Evolutionary conservation across 2,797 vertebrate species (phyloP).

Genomic region (Paramormyrops hopkinsi): DNA sequence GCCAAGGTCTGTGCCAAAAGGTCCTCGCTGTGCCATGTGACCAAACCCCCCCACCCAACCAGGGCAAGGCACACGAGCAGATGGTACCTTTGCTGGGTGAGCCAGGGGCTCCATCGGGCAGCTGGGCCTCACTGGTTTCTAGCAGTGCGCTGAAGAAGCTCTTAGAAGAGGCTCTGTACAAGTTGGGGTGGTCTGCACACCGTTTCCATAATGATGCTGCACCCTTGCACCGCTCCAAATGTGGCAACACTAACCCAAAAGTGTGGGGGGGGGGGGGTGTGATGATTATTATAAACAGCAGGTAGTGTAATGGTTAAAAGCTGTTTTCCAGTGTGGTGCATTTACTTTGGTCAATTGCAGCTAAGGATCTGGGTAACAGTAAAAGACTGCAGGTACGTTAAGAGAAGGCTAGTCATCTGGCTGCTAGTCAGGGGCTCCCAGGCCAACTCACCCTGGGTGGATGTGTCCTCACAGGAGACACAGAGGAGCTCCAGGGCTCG

Average conservation of each 20-base stretch:
- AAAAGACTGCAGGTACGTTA: background rate
- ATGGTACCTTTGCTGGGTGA: slow-evolving; percentile 69
- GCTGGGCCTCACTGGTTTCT: slow-evolving; percentile 50
- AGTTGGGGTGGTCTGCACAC: slow-evolving; percentile 58
- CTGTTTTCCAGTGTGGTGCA: background rate
- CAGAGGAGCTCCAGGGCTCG: slow-evolving; percentile 73
- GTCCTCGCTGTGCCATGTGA: background rate
- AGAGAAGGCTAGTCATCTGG: background rate
- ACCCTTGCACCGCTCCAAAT: slow-evolving; percentile 58
- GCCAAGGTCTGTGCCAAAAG: background rate
- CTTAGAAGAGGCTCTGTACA: slow-evolving; percentile 71
- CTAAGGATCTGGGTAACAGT: background rate
- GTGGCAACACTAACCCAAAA: slow-evolving; percentile 55
- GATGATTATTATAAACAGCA: background rate
- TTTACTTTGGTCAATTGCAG: background rate
- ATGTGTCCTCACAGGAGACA: slow-evolving; percentile 61
- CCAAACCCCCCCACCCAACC: background rate
- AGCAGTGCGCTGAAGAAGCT: slow-evolving; percentile 63
- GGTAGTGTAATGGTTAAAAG: background rate
- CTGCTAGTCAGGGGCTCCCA: background rate
- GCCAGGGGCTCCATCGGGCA: slow-evolving; percentile 60
- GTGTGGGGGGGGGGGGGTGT: background rate
- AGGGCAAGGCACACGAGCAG: background rate
- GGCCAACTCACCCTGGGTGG: slow-evolving; percentile 67
- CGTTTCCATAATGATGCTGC: slow-evolving; percentile 77